These are phyloP conservation scores for Drosophila macrospina DNA, from an alignment of 2,888 invertebrate genomes.

Conservation along the genomic window DNA sequence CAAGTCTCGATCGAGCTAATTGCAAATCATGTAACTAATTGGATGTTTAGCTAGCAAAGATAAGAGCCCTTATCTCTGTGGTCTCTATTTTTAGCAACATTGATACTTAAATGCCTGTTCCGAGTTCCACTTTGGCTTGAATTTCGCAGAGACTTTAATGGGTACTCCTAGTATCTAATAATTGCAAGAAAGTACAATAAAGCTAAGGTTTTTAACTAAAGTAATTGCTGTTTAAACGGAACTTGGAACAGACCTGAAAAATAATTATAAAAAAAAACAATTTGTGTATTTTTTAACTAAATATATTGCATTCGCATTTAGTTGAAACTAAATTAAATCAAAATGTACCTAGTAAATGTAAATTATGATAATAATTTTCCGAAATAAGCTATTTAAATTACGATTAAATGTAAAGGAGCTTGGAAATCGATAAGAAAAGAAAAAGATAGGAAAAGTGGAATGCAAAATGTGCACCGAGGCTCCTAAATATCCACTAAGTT, in stretches of 20 bases:
- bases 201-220: not conserved
- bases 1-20: conserved; percentile 26
- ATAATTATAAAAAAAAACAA: conserved; percentile 14
- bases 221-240: not conserved
- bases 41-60: conserved; percentile 34
- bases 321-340: conserved; percentile 71
- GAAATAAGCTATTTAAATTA: conserved; percentile 60
- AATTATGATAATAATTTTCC: conserved; percentile 81
- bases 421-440: not conserved
- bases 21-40: conserved; percentile 17
- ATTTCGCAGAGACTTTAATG: not conserved
- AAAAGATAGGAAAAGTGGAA: not conserved
- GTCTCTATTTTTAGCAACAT: conserved; percentile 42
- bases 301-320: conserved; percentile 61
- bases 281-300: conserved; percentile 45
- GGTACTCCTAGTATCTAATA: not conserved
- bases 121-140: not conserved
- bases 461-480: conserved; percentile 10
- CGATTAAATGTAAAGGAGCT: conserved; percentile 26
- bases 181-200: not conserved
- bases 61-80: conserved; percentile 34
- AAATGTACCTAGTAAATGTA: conserved; percentile 81
- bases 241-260: not conserved
- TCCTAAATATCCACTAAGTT: conserved; percentile 27
- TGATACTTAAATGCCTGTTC: not conserved